phyloP scores from a whole-genome alignment of 1,140 invertebrate genomes.

The Riptortus pedestris region DNA sequence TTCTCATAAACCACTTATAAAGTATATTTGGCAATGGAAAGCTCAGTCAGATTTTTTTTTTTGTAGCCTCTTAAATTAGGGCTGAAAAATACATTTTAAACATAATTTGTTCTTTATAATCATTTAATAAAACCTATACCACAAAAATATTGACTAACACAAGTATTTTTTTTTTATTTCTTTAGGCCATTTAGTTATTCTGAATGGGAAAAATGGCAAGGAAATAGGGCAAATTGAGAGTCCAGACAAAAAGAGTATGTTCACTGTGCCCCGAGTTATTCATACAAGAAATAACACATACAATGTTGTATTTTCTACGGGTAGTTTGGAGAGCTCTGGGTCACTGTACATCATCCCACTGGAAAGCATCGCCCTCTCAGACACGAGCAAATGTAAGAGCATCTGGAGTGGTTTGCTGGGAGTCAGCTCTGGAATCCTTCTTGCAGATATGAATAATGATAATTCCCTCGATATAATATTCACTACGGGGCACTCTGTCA shows the following conservation, averaged over 20 bases:
- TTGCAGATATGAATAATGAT: constrained; percentile 66
- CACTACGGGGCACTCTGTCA: constrained; percentile 58
- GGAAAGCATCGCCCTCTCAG: not conserved
- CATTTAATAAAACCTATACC: too few relatives aligned
- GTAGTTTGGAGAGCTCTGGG: constrained; percentile 59
- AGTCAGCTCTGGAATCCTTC: constrained; percentile 52
- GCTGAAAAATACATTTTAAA: too few relatives aligned
- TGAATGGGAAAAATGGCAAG: constrained; percentile 58
- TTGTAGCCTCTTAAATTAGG: too few relatives aligned
- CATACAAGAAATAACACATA: constrained; percentile 46
- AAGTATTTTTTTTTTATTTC: too few relatives aligned
- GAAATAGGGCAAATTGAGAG: constrained; percentile 51
- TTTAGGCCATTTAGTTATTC: constrained; percentile 50
- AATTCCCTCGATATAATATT: constrained; percentile 60
- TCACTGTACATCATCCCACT: constrained; percentile 51
- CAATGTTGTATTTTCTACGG: constrained; percentile 58
- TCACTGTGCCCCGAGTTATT: constrained; percentile 54
- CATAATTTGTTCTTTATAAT: too few relatives aligned
- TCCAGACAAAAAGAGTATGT: constrained; percentile 58
- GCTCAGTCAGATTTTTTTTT: too few relatives aligned
- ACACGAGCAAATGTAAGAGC: not conserved
- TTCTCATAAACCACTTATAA: too few relatives aligned
- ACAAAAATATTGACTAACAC: too few relatives aligned
- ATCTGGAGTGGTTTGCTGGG: constrained; percentile 17
- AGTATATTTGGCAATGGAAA: too few relatives aligned